Percentiles rank a stretch among this genome's conserved stretches.
These are phyloP conservation scores for Sanderia malayensis DNA, from an alignment of 30 jellyfish, hydroid and myxozoan genomes.

Conservation along the genomic window DNA sequence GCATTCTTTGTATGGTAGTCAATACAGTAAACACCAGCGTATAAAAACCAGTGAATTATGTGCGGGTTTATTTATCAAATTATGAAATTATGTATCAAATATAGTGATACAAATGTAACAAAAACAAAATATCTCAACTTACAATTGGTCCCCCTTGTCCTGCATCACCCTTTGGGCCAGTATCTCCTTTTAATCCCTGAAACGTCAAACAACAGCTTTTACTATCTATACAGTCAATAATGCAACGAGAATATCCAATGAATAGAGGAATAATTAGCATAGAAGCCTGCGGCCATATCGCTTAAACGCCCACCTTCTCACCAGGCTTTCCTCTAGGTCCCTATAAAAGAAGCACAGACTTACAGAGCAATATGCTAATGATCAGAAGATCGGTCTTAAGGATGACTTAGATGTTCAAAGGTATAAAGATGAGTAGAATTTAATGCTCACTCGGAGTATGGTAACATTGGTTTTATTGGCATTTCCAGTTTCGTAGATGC, in stretches of 20 bases:
- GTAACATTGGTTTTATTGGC: conserved; percentile 13
- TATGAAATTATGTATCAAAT: too few relatives aligned
- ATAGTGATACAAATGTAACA: neutral
- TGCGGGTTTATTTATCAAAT: too few relatives aligned
- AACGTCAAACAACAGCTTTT: too few relatives aligned
- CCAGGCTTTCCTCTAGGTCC: conserved; percentile 43
- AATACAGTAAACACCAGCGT: too few relatives aligned
- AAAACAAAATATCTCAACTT: conserved; percentile 5
- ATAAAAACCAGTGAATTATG: too few relatives aligned
- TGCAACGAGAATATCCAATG: too few relatives aligned
- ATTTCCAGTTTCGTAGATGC: conserved; percentile 39
- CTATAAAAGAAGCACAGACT: conserved; percentile 7
- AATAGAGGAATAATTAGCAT: neutral
- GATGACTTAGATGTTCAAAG: too few relatives aligned
- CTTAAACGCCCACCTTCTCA: conserved; percentile 51
- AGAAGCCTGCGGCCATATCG: neutral
- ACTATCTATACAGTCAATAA: too few relatives aligned
- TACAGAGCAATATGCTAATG: too few relatives aligned
- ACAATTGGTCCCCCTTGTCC: conserved; percentile 78
- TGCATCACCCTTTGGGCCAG: conserved; percentile 52
- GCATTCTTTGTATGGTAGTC: too few relatives aligned
- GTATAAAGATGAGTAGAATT: too few relatives aligned
- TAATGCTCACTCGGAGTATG: conserved; percentile 19
- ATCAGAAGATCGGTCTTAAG: too few relatives aligned
- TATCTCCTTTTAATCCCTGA: conserved; percentile 61